Percentiles rank a stretch among this genome's conserved stretches.
phyloP scores from a whole-genome alignment of 2,888 invertebrate species.

The Tipula confusa region DNA sequence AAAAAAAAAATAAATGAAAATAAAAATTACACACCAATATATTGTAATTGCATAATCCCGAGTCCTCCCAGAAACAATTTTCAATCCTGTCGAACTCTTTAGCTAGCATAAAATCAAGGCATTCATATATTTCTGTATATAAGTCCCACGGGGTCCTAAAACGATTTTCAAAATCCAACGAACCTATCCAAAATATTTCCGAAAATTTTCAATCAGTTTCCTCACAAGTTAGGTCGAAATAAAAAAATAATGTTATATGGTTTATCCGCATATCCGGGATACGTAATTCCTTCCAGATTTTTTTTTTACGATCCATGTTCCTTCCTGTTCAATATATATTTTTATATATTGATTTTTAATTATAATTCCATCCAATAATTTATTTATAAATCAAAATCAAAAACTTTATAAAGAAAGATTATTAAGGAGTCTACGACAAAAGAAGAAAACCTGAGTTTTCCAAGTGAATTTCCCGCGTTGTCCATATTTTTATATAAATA shows the following conservation, averaged over 20 bases:
- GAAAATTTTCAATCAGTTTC: not conserved
- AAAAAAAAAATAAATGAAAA: not conserved
- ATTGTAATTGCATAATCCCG: constrained; percentile 20
- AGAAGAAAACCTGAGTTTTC: not conserved
- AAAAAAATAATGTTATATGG: not conserved
- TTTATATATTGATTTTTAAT: not conserved
- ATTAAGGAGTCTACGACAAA: not conserved
- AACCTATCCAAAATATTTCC: not conserved
- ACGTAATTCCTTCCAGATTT: not conserved
- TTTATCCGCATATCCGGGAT: not conserved
- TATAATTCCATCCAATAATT: not conserved
- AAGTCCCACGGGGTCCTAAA: not conserved
- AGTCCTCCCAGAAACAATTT: not conserved
- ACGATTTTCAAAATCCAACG: not conserved
- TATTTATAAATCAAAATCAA: not conserved
- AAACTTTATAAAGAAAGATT: not conserved
- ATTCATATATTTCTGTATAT: not conserved
- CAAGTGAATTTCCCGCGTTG: constrained; percentile 1
- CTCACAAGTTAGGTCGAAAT: not conserved
- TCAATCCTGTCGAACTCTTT: not conserved
- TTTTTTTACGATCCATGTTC: not conserved
- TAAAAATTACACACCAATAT: constrained; percentile 16
- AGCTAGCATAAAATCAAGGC: not conserved
- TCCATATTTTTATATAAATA: not conserved
- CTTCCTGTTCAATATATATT: not conserved